Percentiles rank a stretch among this genome's conserved stretches.
Conservation (phyloP, 2,113 vertebrate species). For the Heptranchias perlo region DNA sequence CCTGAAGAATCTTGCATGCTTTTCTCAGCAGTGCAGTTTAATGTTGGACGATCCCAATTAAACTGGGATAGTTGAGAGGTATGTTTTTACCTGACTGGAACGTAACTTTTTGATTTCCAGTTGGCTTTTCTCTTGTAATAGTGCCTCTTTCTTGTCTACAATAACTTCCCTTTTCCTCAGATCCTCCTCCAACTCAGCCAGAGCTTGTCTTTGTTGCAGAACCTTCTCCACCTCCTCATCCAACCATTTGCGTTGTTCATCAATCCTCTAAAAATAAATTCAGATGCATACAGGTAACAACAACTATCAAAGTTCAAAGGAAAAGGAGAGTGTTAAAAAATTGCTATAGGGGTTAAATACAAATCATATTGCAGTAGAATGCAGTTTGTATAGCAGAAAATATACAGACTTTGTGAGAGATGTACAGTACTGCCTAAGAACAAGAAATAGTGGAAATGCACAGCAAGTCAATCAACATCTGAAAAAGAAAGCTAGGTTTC, state of each 20-base stretch:
- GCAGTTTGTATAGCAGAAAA: neutral
- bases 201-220: conserved; percentile 65
- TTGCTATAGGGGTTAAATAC: neutral
- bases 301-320: neutral
- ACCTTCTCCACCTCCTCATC: conserved; percentile 79
- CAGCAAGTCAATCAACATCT: neutral
- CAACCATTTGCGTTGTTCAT: conserved; percentile 68
- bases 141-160: conserved; percentile 65
- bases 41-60: neutral
- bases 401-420: neutral
- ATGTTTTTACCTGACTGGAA: conserved; percentile 70
- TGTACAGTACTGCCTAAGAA: neutral
- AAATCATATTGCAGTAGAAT: neutral
- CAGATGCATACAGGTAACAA: neutral
- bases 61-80: neutral
- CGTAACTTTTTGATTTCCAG: conserved; percentile 74
- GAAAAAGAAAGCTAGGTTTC: neutral
- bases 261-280: conserved; percentile 48
- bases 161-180: conserved; percentile 73
- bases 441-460: neutral
- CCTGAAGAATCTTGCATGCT: neutral
- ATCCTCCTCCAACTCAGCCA: conserved; percentile 73
- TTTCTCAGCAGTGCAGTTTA: neutral
- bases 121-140: conserved; percentile 67
- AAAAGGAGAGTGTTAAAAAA: neutral